These are phyloP conservation scores for Perizoma affinitatum DNA, from an alignment of 2,888 invertebrate genomes.

Conservation along the genomic window DNA sequence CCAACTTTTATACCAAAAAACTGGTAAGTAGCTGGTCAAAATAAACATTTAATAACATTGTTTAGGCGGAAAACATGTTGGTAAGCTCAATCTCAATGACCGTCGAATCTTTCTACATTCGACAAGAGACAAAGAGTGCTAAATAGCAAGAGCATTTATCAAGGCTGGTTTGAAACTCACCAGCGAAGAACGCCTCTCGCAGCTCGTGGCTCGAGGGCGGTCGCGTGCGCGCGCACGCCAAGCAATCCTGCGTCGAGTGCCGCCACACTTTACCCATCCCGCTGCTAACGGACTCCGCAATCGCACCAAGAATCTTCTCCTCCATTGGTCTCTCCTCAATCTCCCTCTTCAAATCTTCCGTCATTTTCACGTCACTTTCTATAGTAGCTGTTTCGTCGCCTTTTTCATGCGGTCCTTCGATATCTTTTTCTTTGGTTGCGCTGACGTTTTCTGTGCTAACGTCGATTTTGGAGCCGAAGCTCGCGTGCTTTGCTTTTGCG, in stretches of 20 bases:
- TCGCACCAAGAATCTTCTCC: slow-evolving; percentile 28
- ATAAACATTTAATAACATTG: no score
- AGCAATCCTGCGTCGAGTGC: slow-evolving; percentile 64
- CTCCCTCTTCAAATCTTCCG: slow-evolving; percentile 32
- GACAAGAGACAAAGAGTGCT: no score
- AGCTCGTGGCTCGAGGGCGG: slow-evolving; percentile 75
- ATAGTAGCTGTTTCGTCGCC: slow-evolving; percentile 34
- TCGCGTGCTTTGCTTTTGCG: slow-evolving; percentile 32
- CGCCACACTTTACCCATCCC: slow-evolving; percentile 50
- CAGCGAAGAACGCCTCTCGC: slow-evolving; percentile 78
- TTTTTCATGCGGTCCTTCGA: slow-evolving; percentile 35
- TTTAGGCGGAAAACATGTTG: no score
- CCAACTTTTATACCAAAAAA: no score
- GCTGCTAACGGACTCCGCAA: slow-evolving; percentile 29
- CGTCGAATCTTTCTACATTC: no score
- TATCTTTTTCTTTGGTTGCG: slow-evolving; percentile 47
- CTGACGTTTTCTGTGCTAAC: slow-evolving; percentile 37
- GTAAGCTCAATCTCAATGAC: no score
- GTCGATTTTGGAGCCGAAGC: slow-evolving; percentile 33
- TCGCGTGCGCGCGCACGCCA: slow-evolving; percentile 70
- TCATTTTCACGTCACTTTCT: slow-evolving; percentile 31
- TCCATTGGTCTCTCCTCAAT: slow-evolving; percentile 30
- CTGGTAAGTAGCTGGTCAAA: no score
- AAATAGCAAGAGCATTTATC: no score
- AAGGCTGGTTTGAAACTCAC: slow-evolving; percentile 41